Conservation (phyloP, 2,888 invertebrate genomes). For the Erebia aethiops region DNA sequence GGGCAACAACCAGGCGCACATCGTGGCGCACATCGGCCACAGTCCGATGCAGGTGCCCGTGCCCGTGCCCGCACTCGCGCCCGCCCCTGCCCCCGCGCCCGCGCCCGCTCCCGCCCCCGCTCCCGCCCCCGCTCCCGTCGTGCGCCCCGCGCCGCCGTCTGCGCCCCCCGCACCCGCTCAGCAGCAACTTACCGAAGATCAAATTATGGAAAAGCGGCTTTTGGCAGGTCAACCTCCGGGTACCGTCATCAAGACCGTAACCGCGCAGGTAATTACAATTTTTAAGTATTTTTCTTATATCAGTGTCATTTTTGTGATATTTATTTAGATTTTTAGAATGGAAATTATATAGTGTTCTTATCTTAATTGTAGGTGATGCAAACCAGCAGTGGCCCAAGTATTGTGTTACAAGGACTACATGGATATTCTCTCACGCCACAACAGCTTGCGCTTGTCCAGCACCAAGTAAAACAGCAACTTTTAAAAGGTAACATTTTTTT, state of each 20-base stretch:
- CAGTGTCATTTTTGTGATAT: too few species aligned
- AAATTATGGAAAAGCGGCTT: constrained; percentile 87
- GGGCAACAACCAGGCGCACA: constrained; percentile 90
- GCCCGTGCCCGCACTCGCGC: constrained; percentile 37
- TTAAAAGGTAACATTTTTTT: constrained; percentile 86
- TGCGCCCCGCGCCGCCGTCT: constrained; percentile 43
- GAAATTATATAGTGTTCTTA: background rate
- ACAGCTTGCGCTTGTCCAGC: constrained; percentile 91
- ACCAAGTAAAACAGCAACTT: constrained; percentile 94
- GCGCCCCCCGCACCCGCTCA: constrained; percentile 47
- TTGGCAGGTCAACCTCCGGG: constrained; percentile 92
- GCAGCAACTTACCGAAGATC: constrained; percentile 71
- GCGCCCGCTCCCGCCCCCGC: constrained; percentile 37
- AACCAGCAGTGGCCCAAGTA: constrained; percentile 92
- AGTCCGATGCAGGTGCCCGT: constrained; percentile 62
- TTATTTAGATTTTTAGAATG: too few species aligned
- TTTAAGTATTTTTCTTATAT: background rate
- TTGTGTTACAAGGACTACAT: constrained; percentile 92
- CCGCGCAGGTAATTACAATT: constrained; percentile 84
- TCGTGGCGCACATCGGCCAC: constrained; percentile 88
- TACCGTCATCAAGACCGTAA: constrained; percentile 93
- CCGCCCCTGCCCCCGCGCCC: constrained; percentile 45
- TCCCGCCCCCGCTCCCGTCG: constrained; percentile 48
- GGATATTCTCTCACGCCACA: constrained; percentile 92
- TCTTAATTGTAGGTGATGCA: constrained; percentile 85